Percentiles rank a stretch among this genome's conserved stretches.
Conservation (phyloP, 2,888 invertebrate genomes). For the Rhodophaea formosa region DNA sequence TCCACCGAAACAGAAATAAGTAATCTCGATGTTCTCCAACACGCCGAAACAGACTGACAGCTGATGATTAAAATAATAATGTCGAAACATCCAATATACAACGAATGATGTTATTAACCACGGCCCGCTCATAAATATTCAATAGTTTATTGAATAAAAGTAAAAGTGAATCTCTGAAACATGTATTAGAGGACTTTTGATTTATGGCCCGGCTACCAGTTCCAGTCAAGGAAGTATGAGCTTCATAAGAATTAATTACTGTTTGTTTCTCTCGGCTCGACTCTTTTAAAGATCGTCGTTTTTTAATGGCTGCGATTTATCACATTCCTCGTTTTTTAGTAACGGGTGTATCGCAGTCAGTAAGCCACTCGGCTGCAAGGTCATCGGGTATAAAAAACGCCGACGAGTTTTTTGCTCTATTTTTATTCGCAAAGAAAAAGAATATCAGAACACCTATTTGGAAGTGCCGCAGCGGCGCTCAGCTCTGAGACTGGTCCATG, state of each 20-base stretch:
- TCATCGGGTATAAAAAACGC: conserved; percentile 68
- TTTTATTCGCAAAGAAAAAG: conserved; percentile 72
- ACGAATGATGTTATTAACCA: conserved; percentile 57
- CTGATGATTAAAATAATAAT: conserved; percentile 55
- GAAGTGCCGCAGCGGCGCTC: conserved; percentile 52
- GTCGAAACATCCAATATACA: conserved; percentile 51
- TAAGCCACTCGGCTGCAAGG: conserved; percentile 74
- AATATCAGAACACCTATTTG: conserved; percentile 76
- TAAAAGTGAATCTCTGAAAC: conserved; percentile 68
- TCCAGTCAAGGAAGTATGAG: conserved; percentile 50
- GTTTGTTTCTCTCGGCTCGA: conserved; percentile 35
- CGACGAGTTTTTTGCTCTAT: conserved; percentile 72
- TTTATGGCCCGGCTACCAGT: conserved; percentile 51
- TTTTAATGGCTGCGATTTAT: conserved; percentile 64
- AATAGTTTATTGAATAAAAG: conserved; percentile 70
- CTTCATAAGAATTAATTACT: conserved; percentile 49
- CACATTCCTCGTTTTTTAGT: conserved; percentile 68
- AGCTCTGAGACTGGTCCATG: conserved; percentile 57
- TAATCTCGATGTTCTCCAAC: conserved; percentile 50
- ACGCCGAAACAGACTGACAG: conserved; percentile 46
- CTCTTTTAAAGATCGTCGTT: conserved; percentile 35
- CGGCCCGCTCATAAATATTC: conserved; percentile 60
- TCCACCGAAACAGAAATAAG: conserved; percentile 54
- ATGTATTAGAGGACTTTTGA: conserved; percentile 50
- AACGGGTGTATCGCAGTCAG: conserved; percentile 70